These are phyloP conservation scores for Prorops nasuta DNA, from an alignment of 1,140 invertebrate species.

Conservation along the genomic window DNA sequence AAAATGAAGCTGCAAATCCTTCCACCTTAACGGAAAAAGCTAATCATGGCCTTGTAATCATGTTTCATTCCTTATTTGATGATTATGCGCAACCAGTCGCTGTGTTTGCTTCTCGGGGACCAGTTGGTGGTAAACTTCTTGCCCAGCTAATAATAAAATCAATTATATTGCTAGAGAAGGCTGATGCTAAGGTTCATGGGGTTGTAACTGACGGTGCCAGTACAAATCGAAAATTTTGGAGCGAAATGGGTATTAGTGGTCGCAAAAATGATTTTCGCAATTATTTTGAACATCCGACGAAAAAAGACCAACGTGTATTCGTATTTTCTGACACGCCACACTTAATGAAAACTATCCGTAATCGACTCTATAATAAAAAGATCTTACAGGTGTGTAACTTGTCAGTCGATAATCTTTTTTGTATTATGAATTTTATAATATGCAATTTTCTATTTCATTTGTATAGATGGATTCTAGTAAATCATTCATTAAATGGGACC, in stretches of 20 bases:
- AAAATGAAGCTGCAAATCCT: conserved; percentile 1
- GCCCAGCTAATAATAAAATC: conserved; percentile 17
- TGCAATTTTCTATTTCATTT: not conserved
- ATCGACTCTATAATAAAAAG: conserved; percentile 4
- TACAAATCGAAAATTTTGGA: no score
- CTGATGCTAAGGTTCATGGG: no score
- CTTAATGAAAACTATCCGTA: conserved; percentile 2
- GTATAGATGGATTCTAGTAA: conserved; percentile 9
- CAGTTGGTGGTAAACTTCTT: conserved; percentile 8
- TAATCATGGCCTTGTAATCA: conserved; percentile 14
- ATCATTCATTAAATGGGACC: conserved; percentile 13
- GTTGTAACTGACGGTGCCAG: no score
- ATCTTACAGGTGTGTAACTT: conserved; percentile 11
- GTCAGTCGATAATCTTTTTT: conserved; percentile 4
- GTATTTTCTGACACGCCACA: conserved; percentile 14
- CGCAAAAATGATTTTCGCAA: conserved; percentile 3
- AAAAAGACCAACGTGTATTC: conserved; percentile 6
- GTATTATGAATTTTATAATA: conserved; percentile 1
- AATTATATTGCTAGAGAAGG: conserved; percentile 13
- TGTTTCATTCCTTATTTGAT: no score
- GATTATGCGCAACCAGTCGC: conserved; percentile 16
- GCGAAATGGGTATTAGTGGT: conserved; percentile 6
- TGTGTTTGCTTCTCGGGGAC: conserved; percentile 17
- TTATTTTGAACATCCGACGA: conserved; percentile 14
- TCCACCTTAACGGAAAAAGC: conserved; percentile 6